Base-by-base conservation (phyloP, 2,888 invertebrate genomes). In the Diabrotica balteata region DNA sequence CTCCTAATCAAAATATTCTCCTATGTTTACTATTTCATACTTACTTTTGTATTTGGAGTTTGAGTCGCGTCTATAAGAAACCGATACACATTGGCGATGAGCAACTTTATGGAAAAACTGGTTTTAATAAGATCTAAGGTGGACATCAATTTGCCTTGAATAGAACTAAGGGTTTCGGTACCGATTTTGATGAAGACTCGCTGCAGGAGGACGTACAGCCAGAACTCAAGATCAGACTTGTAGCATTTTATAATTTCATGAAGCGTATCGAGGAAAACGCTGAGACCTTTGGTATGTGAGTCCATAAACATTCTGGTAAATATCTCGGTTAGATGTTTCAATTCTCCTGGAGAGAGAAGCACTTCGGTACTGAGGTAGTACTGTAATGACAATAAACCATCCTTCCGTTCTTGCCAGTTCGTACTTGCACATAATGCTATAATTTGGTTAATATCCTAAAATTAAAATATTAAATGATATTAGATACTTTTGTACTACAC, bases 251-350 rank as follows among this genome's bases (percentile, higher is more conserved):
- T 91, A 78, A 98, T 87, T 81, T 97, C 97, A 78, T 94, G 93
- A 51, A 98, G 89, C 0, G 96, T 94, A 82, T 98, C 98, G 81
- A 98, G 86, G 84, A 97, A 96, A 69, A 97, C 86, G 58, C 94
- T 93, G 85, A 98, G 94, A 74, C 97, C 96, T 86, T 95, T 93
- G 77, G 97, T 90, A 86, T 98, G 95, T 4, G 96, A 94, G 84
- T 98, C 98, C 88, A 96, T 96, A 83, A 98, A 97, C 95, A 98
- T 96, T 86, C 95, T 93, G 71, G 95, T 93, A 80, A 97, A 94
- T 71, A 96, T 92, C 77, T 98, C 97, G 0, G 96, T 94, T n/a
- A 97, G 90, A 73, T 93, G 90, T 70, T 92, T 90, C 66, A 96
- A 86, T 80, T 96, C 94, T 1, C 88, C 87, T 6, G 89, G 88